A percentile compares a stretch with the other conserved stretches of the same genome.
These are phyloP conservation scores for Eonycteris spelaea DNA, from an alignment of 2,113 vertebrate species.

Conservation along the genomic window DNA sequence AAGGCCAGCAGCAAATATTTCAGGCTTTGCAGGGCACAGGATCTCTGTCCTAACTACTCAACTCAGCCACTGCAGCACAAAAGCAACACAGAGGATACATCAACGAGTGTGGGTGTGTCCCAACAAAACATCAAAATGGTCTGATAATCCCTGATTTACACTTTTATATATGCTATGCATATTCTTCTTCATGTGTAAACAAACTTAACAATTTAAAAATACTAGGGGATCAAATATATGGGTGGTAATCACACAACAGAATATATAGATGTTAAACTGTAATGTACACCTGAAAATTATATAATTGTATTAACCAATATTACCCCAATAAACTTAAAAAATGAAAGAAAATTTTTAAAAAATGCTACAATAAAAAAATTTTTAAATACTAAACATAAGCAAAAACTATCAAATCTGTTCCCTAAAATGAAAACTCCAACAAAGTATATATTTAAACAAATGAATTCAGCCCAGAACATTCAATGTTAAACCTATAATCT, in stretches of 20 bases:
- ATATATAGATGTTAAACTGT: too few relatives aligned
- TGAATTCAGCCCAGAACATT: neutral
- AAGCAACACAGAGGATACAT: neutral
- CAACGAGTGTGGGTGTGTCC: neutral
- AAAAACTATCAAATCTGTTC: constrained; percentile 45
- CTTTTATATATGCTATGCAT: neutral
- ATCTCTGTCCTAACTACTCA: neutral
- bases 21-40: neutral
- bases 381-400: constrained; percentile 4
- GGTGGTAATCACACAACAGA: too few relatives aligned
- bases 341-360: too few relatives aligned
- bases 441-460: constrained; percentile 11
- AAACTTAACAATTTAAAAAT: constrained; percentile 31
- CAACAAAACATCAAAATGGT: neutral
- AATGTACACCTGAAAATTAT: too few relatives aligned
- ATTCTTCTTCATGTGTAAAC: neutral
- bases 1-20: neutral
- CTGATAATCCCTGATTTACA: neutral
- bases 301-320: too few relatives aligned
- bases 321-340: too few relatives aligned
- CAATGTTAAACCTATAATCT: constrained; percentile 20
- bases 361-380: neutral
- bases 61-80: neutral
- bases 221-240: neutral
- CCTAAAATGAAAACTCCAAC: constrained; percentile 16